Percentiles rank a stretch among this genome's conserved stretches.
Evolutionary conservation across 1,140 invertebrate species (phyloP).

Genomic region (Drosophila orosa): DNA sequence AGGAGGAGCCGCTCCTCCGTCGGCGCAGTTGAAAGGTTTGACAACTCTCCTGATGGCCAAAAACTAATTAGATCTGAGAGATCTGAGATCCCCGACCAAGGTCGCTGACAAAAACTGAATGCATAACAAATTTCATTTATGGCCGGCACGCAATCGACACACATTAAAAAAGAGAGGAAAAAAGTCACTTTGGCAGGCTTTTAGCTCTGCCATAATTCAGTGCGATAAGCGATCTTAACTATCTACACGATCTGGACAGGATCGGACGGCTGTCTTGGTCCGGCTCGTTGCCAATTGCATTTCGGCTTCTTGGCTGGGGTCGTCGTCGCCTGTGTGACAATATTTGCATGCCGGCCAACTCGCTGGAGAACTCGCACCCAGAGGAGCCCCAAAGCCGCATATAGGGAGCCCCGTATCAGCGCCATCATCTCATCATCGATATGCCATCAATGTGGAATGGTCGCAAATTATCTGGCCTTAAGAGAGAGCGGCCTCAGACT

Average conservation of each 20-base stretch:
- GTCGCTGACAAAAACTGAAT: slow-evolving; percentile 57
- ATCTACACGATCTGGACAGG: slow-evolving; percentile 77
- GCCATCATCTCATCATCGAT: slow-evolving; percentile 79
- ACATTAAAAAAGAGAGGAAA: slow-evolving; percentile 26
- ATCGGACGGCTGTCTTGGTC: slow-evolving; percentile 26
- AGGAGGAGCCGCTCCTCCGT: not conserved
- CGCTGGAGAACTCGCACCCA: slow-evolving; percentile 19
- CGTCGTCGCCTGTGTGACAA: slow-evolving; percentile 65
- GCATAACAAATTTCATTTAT: slow-evolving; percentile 69
- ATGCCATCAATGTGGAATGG: slow-evolving; percentile 77
- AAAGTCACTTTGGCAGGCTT: slow-evolving; percentile 70
- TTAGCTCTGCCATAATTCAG: slow-evolving; percentile 80
- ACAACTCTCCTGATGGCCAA: slow-evolving; percentile 13
- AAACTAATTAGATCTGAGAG: slow-evolving; percentile 44
- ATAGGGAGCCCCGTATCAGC: slow-evolving; percentile 53
- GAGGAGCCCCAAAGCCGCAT: slow-evolving; percentile 6
- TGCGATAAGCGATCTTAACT: slow-evolving; percentile 78
- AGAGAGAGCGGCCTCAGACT: slow-evolving; percentile 41
- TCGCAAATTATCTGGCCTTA: slow-evolving; percentile 75
- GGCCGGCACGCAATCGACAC: slow-evolving; percentile 38
- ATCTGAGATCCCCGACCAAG: slow-evolving; percentile 35
- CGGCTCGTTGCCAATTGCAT: slow-evolving; percentile 53
- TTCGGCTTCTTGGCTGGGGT: slow-evolving; percentile 46
- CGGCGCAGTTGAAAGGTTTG: slow-evolving; percentile 13
- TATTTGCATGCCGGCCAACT: slow-evolving; percentile 64